phyloP scores from a whole-genome alignment of 2,888 invertebrate species.

The Anaspis maculata region DNA sequence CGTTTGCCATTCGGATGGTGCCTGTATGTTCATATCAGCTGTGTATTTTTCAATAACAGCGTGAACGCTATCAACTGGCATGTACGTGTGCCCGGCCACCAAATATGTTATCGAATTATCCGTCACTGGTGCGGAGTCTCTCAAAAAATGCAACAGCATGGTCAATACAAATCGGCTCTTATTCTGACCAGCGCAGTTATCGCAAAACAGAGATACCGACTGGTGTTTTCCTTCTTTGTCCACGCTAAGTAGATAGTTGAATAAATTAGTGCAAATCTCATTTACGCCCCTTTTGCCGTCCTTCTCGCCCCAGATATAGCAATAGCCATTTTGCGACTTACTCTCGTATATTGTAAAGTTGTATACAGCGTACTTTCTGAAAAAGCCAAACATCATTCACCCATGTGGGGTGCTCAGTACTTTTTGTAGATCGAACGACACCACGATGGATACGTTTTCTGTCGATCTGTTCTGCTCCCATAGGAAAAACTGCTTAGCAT shows the following conservation, averaged over 20 bases:
- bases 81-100: slow-evolving; percentile 28
- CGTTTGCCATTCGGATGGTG: slow-evolving; percentile 30
- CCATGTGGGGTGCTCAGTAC: slow-evolving; percentile 24
- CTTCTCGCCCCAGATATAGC: slow-evolving; percentile 23
- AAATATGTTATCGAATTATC: slow-evolving; percentile 13
- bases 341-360: slow-evolving; percentile 27
- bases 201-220: slow-evolving; percentile 9
- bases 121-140: slow-evolving; percentile 15
- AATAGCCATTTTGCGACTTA: slow-evolving; percentile 19
- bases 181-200: slow-evolving; percentile 19
- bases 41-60: slow-evolving; percentile 24
- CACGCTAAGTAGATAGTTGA: slow-evolving; percentile 11
- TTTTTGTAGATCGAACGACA: slow-evolving; percentile 17
- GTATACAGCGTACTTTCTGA: slow-evolving; percentile 25
- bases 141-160: slow-evolving; percentile 17
- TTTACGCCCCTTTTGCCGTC: slow-evolving; percentile 19
- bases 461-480: slow-evolving; percentile 4
- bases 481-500: slow-evolving; percentile 2
- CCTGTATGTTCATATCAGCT: slow-evolving; percentile 22
- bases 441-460: slow-evolving; percentile 3
- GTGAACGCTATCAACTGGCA: slow-evolving; percentile 31
- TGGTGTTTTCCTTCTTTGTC: not conserved
- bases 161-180: slow-evolving; percentile 14
- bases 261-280: slow-evolving; percentile 18
- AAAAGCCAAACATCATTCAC: slow-evolving; percentile 20